Evolutionary conservation across 2,797 vertebrate species (phyloP).

Genomic region (Molossus molossus): DNA sequence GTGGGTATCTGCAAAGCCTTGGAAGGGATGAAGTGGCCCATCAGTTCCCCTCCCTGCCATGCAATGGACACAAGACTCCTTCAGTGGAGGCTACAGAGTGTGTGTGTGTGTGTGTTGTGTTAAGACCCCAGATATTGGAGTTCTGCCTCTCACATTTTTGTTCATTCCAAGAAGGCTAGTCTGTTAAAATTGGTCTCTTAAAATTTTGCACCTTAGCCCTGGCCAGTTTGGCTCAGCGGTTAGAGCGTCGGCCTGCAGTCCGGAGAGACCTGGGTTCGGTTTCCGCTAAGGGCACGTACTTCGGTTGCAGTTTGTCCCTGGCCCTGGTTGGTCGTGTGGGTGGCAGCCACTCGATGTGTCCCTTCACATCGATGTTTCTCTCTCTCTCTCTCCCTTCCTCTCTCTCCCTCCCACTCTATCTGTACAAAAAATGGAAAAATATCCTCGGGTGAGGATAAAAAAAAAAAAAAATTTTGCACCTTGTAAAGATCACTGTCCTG

Average conservation of each 20-base stretch:
- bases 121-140: background rate
- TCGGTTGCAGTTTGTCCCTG: too few species aligned
- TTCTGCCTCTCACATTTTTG: background rate
- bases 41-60: background rate
- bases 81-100: background rate
- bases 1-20: background rate
- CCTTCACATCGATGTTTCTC: too few species aligned
- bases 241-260: too few species aligned
- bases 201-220: background rate
- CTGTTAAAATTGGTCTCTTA: constrained; percentile 46
- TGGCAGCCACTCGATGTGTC: too few species aligned
- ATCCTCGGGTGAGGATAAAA: too few species aligned
- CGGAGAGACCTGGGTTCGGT: too few species aligned
- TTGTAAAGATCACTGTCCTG: background rate
- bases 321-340: too few species aligned
- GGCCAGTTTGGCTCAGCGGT: too few species aligned
- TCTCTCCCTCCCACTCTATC: too few species aligned
- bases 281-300: too few species aligned
- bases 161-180: background rate
- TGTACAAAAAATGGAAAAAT: too few species aligned
- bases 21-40: background rate
- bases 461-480: background rate
- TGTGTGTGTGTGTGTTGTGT: background rate
- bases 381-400: too few species aligned
- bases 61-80: background rate